Percentiles rank a stretch among this genome's conserved stretches.
phyloP scores from a whole-genome alignment of 2,113 vertebrate genomes.

The Fulica atra region DNA sequence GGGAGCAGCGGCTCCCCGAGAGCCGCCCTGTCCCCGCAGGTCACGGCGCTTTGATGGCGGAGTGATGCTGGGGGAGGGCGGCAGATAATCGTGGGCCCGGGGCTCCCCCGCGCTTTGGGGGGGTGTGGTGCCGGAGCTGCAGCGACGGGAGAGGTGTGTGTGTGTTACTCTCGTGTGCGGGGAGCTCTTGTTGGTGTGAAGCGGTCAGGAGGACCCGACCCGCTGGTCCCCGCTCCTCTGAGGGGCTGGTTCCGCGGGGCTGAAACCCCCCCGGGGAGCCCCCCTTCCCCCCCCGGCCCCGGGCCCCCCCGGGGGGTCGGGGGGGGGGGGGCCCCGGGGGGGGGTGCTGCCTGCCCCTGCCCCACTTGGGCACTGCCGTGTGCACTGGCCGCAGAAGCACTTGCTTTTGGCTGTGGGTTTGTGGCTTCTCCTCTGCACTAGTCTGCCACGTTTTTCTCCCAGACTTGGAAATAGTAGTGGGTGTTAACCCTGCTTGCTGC shows the following conservation, averaged over 20 bases:
- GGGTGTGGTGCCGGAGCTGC: accelerated
- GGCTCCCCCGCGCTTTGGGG: background rate
- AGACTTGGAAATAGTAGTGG: accelerated
- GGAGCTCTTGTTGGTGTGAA: no score
- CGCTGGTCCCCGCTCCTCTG: accelerated
- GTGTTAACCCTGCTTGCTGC: background rate
- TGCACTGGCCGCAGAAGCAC: no score
- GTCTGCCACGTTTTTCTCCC: background rate
- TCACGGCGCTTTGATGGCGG: background rate
- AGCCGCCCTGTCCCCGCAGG: no score
- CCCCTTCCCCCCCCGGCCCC: no score
- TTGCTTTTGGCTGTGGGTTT: no score
- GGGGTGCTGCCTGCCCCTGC: no score
- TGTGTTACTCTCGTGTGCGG: accelerated
- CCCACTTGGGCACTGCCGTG: no score
- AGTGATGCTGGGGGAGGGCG: background rate
- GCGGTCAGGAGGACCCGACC: accelerated
- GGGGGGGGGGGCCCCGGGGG: no score
- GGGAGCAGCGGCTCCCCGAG: background rate
- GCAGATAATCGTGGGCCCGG: accelerated
- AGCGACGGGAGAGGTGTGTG: background rate
- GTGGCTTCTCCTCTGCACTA: background rate
- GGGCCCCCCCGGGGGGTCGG: no score
- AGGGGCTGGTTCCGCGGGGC: background rate
- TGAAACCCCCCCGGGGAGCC: no score